Conservation (phyloP, 2,888 invertebrate genomes). For the Parnassius orleans region DNA sequence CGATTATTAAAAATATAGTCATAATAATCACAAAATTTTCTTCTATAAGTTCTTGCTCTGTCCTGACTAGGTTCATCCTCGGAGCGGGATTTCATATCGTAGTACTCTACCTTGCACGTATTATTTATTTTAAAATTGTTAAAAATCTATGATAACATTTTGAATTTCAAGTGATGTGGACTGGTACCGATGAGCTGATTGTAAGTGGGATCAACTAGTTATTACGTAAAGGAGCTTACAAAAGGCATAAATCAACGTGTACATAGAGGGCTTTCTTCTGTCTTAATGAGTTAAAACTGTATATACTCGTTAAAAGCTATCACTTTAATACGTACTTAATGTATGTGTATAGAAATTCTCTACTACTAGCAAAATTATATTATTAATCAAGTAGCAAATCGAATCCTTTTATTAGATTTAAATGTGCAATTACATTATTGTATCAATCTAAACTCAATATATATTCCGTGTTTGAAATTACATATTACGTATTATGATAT, state of each 20-base stretch:
- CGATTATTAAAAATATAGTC: constrained; percentile 13
- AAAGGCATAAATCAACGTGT: constrained; percentile 50
- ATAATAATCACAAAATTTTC: constrained; percentile 26
- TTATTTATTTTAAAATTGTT: constrained; percentile 31
- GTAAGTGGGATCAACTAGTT: constrained; percentile 78
- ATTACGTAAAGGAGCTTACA: constrained; percentile 59
- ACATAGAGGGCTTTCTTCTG: constrained; percentile 47
- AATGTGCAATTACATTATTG: constrained; percentile 26
- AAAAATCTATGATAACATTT: constrained; percentile 30
- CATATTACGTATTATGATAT: constrained; percentile 20
- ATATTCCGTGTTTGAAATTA: constrained; percentile 32
- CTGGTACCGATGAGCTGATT: constrained; percentile 61
- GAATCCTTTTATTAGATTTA: constrained; percentile 8
- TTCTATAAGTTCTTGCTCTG: constrained; percentile 27
- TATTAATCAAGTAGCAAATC: constrained; percentile 25
- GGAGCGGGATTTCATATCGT: constrained; percentile 49
- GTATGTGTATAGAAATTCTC: constrained; percentile 9
- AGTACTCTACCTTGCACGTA: constrained; percentile 57
- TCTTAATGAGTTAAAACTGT: constrained; percentile 38
- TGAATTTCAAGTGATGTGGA: constrained; percentile 36
- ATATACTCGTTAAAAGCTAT: constrained; percentile 29
- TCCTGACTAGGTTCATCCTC: constrained; percentile 29
- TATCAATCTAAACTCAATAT: constrained; percentile 35
- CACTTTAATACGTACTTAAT: neutral
- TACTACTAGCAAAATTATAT: constrained; percentile 22